Evolutionary conservation across 2,888 invertebrate species (phyloP).

Genomic region (Drosophila crucigera): DNA sequence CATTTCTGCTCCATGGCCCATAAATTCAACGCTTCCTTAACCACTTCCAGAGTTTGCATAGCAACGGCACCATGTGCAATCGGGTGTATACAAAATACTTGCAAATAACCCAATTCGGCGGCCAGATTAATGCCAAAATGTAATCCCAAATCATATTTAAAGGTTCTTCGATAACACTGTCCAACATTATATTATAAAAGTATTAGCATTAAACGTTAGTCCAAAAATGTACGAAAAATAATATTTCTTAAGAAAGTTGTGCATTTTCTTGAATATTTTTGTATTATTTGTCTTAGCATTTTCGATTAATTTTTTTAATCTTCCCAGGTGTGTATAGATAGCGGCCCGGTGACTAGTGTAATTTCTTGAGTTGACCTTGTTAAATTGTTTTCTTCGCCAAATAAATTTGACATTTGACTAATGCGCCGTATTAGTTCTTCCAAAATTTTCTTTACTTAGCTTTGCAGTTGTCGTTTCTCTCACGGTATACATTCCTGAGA

Average conservation of each 20-base stretch:
- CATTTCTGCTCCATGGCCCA: constrained; percentile 36
- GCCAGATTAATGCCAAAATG: constrained; percentile 26
- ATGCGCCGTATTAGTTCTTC: constrained; percentile 75
- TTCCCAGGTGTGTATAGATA: background rate
- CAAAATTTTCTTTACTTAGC: constrained; percentile 71
- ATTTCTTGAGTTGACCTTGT: constrained; percentile 32
- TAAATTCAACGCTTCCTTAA: constrained; percentile 44
- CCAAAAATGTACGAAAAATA: no score
- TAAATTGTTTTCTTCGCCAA: constrained; percentile 54
- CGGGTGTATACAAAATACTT: constrained; percentile 43
- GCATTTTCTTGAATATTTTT: background rate
- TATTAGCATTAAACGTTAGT: background rate
- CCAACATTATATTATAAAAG: constrained; percentile 2
- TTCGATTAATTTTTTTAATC: no score
- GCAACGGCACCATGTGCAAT: constrained; percentile 36
- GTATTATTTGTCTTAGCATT: background rate
- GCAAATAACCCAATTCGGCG: constrained; percentile 45
- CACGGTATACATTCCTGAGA: constrained; percentile 33
- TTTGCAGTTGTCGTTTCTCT: constrained; percentile 46
- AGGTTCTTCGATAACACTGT: constrained; percentile 31
- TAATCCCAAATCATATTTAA: constrained; percentile 24
- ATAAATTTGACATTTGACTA: constrained; percentile 76
- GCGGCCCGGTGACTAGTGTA: constrained; percentile 28
- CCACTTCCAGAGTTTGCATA: constrained; percentile 44
- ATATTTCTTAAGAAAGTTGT: background rate